Conservation (phyloP, 2,888 invertebrate species). For the Cerastoderma edule region DNA sequence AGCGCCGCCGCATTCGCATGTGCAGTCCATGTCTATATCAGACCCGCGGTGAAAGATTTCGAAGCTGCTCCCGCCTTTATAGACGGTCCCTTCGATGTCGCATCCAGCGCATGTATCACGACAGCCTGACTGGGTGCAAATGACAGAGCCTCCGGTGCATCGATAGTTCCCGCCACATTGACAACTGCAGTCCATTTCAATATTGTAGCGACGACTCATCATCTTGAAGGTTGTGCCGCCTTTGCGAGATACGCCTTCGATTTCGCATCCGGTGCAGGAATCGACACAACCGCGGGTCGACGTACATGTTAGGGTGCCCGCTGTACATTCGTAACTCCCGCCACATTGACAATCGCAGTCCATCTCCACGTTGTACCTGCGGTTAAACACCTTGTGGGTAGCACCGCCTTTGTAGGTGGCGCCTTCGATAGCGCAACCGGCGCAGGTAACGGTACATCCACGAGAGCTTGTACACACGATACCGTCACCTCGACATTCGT, state of each 20-base stretch:
- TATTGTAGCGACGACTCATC: conserved; percentile 35
- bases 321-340: conserved; percentile 48
- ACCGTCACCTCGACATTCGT: conserved; percentile 36
- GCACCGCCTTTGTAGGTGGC: conserved; percentile 46
- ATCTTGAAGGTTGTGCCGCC: conserved; percentile 49
- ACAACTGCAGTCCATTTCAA: conserved; percentile 56
- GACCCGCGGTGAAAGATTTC: conserved; percentile 41
- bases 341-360: conserved; percentile 59
- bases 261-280: conserved; percentile 59
- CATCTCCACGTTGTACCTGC: conserved; percentile 34
- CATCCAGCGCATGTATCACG: conserved; percentile 51
- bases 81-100: conserved; percentile 42
- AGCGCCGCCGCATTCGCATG: conserved; percentile 58
- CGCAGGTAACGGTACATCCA: conserved; percentile 39
- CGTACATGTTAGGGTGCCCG: conserved; percentile 36
- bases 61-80: conserved; percentile 47
- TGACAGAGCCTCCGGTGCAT: conserved; percentile 27
- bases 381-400: conserved; percentile 47
- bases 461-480: conserved; percentile 33
- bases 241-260: conserved; percentile 54
- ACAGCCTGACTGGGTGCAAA: conserved; percentile 29
- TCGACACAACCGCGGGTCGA: conserved; percentile 43
- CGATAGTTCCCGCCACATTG: conserved; percentile 52
- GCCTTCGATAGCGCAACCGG: conserved; percentile 36
- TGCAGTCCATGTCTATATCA: conserved; percentile 55